Evolutionary conservation across 2,888 invertebrate species (phyloP).

Genomic region (Gastrophysa polygoni): DNA sequence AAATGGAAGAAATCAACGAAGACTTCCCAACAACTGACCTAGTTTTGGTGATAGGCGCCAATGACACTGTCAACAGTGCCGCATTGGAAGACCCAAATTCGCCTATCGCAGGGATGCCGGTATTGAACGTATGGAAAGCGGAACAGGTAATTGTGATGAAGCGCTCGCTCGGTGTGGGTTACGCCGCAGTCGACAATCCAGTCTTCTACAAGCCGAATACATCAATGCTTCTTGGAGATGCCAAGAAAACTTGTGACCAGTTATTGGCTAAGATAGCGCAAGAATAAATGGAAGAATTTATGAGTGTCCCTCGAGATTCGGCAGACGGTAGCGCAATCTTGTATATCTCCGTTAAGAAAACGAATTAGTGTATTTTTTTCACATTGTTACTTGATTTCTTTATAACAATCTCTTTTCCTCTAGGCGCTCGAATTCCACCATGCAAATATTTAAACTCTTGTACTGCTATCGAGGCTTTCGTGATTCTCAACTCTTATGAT

Average conservation of each 20-base stretch:
- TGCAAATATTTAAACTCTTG: no score
- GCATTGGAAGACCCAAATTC: slow-evolving; percentile 91
- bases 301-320: no score
- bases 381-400: no score
- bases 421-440: no score
- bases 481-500: no score
- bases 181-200: slow-evolving; percentile 92
- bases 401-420: no score
- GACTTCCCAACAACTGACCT: slow-evolving; percentile 85
- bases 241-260: slow-evolving; percentile 89
- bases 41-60: slow-evolving; percentile 85
- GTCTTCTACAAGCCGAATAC: slow-evolving; percentile 91
- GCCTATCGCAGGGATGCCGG: slow-evolving; percentile 92
- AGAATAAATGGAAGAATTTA: slow-evolving; percentile 28
- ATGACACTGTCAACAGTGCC: slow-evolving; percentile 90
- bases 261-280: slow-evolving; percentile 69
- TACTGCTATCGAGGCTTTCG: no score
- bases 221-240: slow-evolving; percentile 86
- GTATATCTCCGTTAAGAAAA: no score
- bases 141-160: slow-evolving; percentile 92
- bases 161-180: slow-evolving; percentile 63
- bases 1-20: slow-evolving; percentile 93
- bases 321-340: no score
- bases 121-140: slow-evolving; percentile 85
- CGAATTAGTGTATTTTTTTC: no score